Evolutionary conservation across 2,113 vertebrate species (phyloP).

Genomic region (Glaucidium brasilianum): DNA sequence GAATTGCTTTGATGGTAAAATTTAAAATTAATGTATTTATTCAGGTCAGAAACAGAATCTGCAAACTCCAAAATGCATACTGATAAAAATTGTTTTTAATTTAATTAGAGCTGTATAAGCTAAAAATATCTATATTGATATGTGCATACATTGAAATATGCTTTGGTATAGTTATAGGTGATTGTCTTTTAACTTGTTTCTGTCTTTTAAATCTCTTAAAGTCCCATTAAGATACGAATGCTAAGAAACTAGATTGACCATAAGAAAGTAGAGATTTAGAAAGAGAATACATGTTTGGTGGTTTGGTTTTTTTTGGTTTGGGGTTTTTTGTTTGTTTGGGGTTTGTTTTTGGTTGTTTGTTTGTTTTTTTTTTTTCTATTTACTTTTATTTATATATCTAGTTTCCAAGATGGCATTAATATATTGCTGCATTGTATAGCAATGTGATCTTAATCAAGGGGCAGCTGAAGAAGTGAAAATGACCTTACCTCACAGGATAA

Average conservation of each 20-base stretch:
- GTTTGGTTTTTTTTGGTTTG: fast-evolving
- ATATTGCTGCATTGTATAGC: background rate
- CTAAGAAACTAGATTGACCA: background rate
- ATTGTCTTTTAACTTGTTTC: background rate
- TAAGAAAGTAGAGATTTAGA: background rate
- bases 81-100: background rate
- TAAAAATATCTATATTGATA: constrained; percentile 18
- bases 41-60: constrained; percentile 24
- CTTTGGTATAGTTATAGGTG: background rate
- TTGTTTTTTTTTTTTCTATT: background rate
- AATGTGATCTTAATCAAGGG: background rate
- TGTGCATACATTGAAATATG: background rate
- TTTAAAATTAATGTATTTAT: constrained; percentile 37
- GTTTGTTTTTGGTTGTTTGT: no score
- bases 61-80: background rate
- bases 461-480: background rate
- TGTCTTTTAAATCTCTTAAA: background rate
- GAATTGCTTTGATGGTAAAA: constrained; percentile 32
- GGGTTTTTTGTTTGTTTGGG: no score
- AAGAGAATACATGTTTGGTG: background rate
- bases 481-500: background rate
- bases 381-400: background rate
- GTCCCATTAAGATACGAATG: background rate
- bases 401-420: background rate
- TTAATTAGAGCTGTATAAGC: background rate